Conservation (phyloP, 2,797 vertebrate genomes). For the Oreochromis grahami region DNA sequence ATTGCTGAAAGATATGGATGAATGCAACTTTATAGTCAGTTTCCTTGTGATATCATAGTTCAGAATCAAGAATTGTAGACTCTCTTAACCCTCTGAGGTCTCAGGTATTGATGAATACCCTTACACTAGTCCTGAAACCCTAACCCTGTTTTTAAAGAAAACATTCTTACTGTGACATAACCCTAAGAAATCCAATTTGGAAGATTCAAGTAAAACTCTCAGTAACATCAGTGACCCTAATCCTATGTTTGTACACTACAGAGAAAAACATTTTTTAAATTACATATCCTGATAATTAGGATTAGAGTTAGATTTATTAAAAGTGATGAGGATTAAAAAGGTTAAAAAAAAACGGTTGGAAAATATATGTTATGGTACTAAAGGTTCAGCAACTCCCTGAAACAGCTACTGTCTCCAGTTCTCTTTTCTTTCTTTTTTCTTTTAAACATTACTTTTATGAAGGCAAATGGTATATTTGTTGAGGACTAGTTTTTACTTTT, state of each 20-base stretch:
- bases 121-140: neutral
- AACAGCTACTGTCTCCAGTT: neutral
- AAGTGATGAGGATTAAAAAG: neutral
- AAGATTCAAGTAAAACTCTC: neutral
- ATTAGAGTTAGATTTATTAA: neutral
- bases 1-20: conserved; percentile 11
- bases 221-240: neutral
- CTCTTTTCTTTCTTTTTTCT: neutral
- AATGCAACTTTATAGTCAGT: neutral
- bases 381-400: neutral
- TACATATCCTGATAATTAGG: neutral
- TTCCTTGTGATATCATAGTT: neutral
- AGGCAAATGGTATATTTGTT: neutral
- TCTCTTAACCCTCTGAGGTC: neutral
- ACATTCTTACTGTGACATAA: neutral
- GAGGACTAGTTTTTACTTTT: neutral
- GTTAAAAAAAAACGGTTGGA: neutral
- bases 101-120: neutral
- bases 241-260: neutral
- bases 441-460: neutral
- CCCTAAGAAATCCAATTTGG: neutral
- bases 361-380: neutral
- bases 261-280: neutral
- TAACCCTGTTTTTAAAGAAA: neutral
- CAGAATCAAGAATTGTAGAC: neutral